phyloP scores from a whole-genome alignment of 2,888 invertebrate species.

The Plagodis pulveraria region DNA sequence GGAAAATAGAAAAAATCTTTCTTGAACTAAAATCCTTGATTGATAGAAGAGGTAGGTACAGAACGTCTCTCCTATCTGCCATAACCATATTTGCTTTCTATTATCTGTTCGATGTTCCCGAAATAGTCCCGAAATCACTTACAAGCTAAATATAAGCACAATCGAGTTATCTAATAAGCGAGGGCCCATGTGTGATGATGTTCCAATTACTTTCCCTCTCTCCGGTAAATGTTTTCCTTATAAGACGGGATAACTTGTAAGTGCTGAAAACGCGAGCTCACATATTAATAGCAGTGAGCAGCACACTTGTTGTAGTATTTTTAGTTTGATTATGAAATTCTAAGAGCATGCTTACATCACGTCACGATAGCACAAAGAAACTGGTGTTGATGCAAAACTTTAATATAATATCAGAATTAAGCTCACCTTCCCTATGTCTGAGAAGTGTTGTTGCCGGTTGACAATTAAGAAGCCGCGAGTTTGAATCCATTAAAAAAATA shows the following conservation, averaged over 20 bases:
- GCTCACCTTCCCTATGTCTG: too few species aligned
- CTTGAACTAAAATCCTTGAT: too few species aligned
- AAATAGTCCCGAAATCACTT: slow-evolving; percentile 26
- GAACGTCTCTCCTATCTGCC: neutral
- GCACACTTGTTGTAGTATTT: neutral
- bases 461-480: too few species aligned
- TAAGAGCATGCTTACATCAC: neutral
- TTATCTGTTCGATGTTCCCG: slow-evolving; percentile 10
- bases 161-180: slow-evolving; percentile 38
- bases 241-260: slow-evolving; percentile 14
- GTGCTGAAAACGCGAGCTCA: slow-evolving; percentile 21
- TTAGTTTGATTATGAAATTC: neutral
- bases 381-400: too few species aligned
- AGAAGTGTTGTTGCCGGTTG: too few species aligned
- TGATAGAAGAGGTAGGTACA: too few species aligned
- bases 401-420: too few species aligned
- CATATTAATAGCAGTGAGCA: slow-evolving; percentile 34
- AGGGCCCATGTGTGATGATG: slow-evolving; percentile 46
- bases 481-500: too few species aligned
- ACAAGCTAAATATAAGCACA: slow-evolving; percentile 28
- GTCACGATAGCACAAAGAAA: too few species aligned
- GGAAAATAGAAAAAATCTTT: too few species aligned
- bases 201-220: slow-evolving; percentile 44
- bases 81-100: neutral
- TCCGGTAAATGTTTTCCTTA: slow-evolving; percentile 44